phyloP scores from a whole-genome alignment of 2,888 invertebrate genomes.

The Troides oblongomaculatus region DNA sequence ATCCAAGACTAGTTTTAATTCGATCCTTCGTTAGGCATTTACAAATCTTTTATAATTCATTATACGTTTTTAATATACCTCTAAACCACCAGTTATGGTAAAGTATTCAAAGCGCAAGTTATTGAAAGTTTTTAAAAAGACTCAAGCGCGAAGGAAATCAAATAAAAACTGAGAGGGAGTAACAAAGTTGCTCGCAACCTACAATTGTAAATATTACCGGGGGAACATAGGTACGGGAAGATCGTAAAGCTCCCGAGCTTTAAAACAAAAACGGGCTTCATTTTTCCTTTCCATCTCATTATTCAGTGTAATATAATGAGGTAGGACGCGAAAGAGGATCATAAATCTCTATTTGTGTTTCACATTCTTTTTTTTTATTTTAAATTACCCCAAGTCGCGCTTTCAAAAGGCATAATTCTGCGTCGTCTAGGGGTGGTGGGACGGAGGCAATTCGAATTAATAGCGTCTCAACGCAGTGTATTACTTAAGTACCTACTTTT shows the following conservation, averaged over 20 bases:
- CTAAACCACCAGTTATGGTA: not conserved
- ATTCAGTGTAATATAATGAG: constrained; percentile 21
- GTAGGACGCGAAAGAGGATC: constrained; percentile 19
- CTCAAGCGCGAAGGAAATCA: constrained; percentile 5
- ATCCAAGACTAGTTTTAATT: too few species aligned
- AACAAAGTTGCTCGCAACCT: constrained; percentile 16
- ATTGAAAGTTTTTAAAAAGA: not conserved
- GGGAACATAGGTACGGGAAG: constrained; percentile 9
- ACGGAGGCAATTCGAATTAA: constrained; percentile 27
- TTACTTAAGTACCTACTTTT: constrained; percentile 26
- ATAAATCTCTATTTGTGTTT: constrained; percentile 28
- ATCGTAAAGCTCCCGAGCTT: constrained; percentile 9
- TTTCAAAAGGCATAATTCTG: constrained; percentile 23
- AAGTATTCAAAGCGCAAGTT: constrained; percentile 1
- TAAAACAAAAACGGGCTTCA: constrained; percentile 11
- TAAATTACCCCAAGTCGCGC: constrained; percentile 25
- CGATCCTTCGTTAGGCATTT: not conserved
- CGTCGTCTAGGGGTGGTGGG: constrained; percentile 15
- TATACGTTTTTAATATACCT: not conserved
- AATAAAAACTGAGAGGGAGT: constrained; percentile 3
- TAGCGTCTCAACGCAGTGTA: constrained; percentile 27
- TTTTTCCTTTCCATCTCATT: constrained; percentile 25
- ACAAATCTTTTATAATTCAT: not conserved
- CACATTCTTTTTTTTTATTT: constrained; percentile 19
- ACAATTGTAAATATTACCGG: constrained; percentile 22